Base-by-base conservation (phyloP, 2,888 invertebrate genomes). In the Ophraella communa region DNA sequence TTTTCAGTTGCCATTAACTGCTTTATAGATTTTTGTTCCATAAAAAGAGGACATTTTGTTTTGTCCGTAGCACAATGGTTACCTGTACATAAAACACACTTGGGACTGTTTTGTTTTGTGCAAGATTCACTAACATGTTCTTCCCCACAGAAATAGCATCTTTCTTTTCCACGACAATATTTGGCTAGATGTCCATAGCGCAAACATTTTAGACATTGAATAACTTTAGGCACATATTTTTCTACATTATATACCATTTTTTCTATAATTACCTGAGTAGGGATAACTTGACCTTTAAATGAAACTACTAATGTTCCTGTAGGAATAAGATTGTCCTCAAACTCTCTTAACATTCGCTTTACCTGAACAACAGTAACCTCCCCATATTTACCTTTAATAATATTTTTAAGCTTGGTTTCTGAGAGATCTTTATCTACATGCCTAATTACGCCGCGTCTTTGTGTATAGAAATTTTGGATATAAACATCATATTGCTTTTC, bases 1-100 rank as follows among this genome's bases (percentile, higher is more conserved):
- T 54, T 54, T 54, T 54, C 54, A 21, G 30, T 52, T 10, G 18
- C 33, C 33, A 52, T 52, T 2, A 51, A 3, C 11, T 47, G 8
- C 11, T 39, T 11, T 1, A 4, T 14, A 39, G 39, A 10, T 39
- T 39, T 39, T 11, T 39, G 39, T 14, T 10, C n/a, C 4, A 2
- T 4, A 39, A 39, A 39, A 1, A 11, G 11, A 5, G 3, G 4
- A 2, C 11, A 2, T 11, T 39, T 39, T 39, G 8, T 39, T 39
- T 1, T 39, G n/a, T 7, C 39, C 11, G 11, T 39, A 4, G 39
- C 11, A 1, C 4, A 11, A 14, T 2, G 4, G n/a, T 24, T 5
- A 24, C 24, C 24, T 5, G 4, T 5, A 5, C 24, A 24, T 24
- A 39, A 1, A 14, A 39, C 11, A 39, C 11, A 39, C n/a, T n/a